phyloP scores from a whole-genome alignment of 2,888 invertebrate species.

The Glyphotaelius pellucidus region DNA sequence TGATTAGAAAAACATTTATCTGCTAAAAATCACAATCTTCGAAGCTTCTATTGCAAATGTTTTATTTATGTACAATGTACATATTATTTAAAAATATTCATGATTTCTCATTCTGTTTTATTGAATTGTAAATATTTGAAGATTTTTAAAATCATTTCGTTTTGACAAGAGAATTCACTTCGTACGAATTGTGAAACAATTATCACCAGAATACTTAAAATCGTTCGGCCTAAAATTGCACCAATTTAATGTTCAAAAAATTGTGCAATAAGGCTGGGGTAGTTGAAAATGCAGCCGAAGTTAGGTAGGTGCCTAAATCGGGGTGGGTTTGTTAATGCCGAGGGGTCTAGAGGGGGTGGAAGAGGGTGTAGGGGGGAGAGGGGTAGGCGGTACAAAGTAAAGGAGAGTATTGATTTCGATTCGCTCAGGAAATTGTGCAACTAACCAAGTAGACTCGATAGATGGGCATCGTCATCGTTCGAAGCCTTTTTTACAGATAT shows the following conservation, averaged over 20 bases:
- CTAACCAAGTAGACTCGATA: conserved; percentile 44
- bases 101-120: too few species aligned
- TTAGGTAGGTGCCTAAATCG: conserved; percentile 30
- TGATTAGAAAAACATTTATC: too few species aligned
- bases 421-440: conserved; percentile 61
- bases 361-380: conserved; percentile 60
- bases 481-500: conserved; percentile 22
- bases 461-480: conserved; percentile 33
- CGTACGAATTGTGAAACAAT: background rate
- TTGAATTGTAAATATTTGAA: too few species aligned
- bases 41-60: too few species aligned
- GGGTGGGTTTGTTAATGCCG: conserved; percentile 49
- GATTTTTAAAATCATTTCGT: too few species aligned
- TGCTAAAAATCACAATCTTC: too few species aligned
- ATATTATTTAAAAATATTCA: too few species aligned
- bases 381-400: conserved; percentile 64
- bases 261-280: background rate
- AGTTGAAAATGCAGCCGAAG: conserved; percentile 37
- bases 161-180: background rate
- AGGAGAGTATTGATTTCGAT: conserved; percentile 66
- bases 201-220: background rate
- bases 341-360: conserved; percentile 56
- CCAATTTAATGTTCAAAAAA: background rate
- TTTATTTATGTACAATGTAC: too few species aligned
- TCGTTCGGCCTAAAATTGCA: background rate